Percentiles rank a stretch among this genome's conserved stretches.
phyloP scores from a whole-genome alignment of 1,140 invertebrate genomes.

The Hestina assimilis region DNA sequence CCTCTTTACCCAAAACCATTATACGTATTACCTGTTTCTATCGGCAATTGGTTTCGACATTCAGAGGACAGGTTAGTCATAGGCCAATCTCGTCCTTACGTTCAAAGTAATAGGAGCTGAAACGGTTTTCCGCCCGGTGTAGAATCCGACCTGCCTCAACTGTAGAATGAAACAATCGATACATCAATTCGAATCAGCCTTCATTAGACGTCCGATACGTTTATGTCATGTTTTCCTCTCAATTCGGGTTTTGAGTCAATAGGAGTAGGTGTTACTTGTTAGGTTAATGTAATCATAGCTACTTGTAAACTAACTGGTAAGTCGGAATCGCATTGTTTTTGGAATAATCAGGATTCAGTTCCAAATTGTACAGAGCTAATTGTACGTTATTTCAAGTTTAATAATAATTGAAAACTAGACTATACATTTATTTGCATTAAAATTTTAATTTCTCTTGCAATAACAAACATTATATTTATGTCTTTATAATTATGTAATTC shows the following conservation, averaged over 20 bases:
- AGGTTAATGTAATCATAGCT: neutral
- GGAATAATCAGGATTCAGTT: no score
- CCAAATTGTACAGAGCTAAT: no score
- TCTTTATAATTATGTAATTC: no score
- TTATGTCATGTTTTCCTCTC: slow-evolving; percentile 14
- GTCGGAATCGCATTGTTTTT: no score
- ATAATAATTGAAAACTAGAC: no score
- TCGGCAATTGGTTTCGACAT: slow-evolving; percentile 11
- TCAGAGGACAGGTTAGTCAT: slow-evolving; percentile 2
- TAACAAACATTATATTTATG: no score
- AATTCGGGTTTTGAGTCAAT: slow-evolving; percentile 2
- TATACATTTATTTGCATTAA: no score
- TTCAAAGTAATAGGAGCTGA: slow-evolving; percentile 1
- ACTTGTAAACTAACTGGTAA: no score
- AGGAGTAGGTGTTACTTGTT: slow-evolving; percentile 1
- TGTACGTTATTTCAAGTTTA: no score
- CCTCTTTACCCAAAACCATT: slow-evolving; percentile 21
- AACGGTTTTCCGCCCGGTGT: neutral
- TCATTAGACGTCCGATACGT: slow-evolving; percentile 19
- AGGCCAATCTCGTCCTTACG: slow-evolving; percentile 4
- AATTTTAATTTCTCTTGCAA: no score
- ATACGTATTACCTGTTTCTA: slow-evolving; percentile 22
- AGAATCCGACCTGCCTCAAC: slow-evolving; percentile 20
- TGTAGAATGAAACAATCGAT: slow-evolving; percentile 22
- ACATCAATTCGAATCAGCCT: slow-evolving; percentile 22